Base-by-base conservation (phyloP, 2,797 vertebrate species). In the Staurois parvus region DNA sequence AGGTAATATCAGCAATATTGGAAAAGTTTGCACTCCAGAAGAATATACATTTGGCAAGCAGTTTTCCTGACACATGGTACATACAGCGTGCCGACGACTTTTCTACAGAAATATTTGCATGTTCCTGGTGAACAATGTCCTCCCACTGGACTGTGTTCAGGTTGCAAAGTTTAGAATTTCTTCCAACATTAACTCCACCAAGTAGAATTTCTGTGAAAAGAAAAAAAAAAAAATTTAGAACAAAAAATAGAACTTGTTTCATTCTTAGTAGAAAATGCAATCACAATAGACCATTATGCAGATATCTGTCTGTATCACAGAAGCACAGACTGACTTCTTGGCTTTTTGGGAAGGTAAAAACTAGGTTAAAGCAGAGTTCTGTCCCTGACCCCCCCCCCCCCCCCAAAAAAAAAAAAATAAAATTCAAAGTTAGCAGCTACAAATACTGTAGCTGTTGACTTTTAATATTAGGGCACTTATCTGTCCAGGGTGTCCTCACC, bases 141-240 rank as follows among this genome's bases (percentile, higher is more conserved):
- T 88, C 87, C 98, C 98, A 99, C 76, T 96, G 93, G 88, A 99
- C 94, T 11, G 96, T 97, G 32, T 97, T 95, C 89, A 96, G 88
- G 28, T 96, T 95, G 91, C 98, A 99, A 12, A 99, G 91, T 59
- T 93, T 79, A 0, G 90, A 91, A 88, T 97, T 97, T 73, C 69
- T 93, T 68, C 79, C 87, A 88, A 99, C 93, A 69, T 94, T 95
- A 3, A 99, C 95, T 2, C 96, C 96, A 32, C 98, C 98, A 30
- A 92, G 95, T 62, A 99, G 94, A 87, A 99, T 99, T 94, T 99
- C 98, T 99, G 92, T 12, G 42, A 0, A 88, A 89, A 62, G n/a
- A 13, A 83, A 80, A 82, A 75, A 21, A 66, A 66, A 12, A 11
- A n/a, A n/a, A n/a, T n/a, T n/a, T n/a, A n/a, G n/a, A 62, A 66